Evolutionary conservation across 2,888 invertebrate species (phyloP).

Genomic region (Sesia bembeciformis): DNA sequence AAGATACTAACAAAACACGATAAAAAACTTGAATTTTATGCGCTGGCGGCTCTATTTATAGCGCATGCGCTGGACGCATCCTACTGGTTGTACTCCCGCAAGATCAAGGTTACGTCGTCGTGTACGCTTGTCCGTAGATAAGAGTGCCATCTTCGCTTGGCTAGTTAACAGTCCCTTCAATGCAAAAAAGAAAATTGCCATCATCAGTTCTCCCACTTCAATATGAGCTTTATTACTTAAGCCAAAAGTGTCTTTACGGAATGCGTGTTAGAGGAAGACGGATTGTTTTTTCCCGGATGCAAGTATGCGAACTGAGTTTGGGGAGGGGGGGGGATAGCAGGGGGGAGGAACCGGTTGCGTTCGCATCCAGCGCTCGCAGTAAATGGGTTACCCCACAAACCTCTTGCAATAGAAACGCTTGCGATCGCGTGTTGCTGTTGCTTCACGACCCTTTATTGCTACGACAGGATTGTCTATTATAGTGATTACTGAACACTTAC

Average conservation of each 20-base stretch:
- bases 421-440: neutral
- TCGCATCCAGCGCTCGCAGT: slow-evolving; percentile 38
- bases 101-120: slow-evolving; percentile 62
- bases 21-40: slow-evolving; percentile 58
- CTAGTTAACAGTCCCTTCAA: slow-evolving; percentile 30
- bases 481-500: neutral
- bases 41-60: slow-evolving; percentile 59
- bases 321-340: slow-evolving; percentile 15
- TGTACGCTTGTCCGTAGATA: slow-evolving; percentile 30
- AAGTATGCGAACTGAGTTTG: slow-evolving; percentile 38
- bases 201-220: slow-evolving; percentile 5
- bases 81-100: slow-evolving; percentile 58
- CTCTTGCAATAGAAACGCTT: slow-evolving; percentile 60
- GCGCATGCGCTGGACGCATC: slow-evolving; percentile 54
- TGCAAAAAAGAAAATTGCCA: slow-evolving; percentile 23
- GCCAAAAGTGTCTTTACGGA: slow-evolving; percentile 15
- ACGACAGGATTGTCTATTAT: neutral
- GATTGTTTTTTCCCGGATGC: slow-evolving; percentile 50
- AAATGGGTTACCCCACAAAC: slow-evolving; percentile 73
- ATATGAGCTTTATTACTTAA: slow-evolving; percentile 22
- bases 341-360: slow-evolving; percentile 47
- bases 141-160: slow-evolving; percentile 47
- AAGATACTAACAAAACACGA: slow-evolving; percentile 41
- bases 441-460: neutral
- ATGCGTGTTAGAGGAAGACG: slow-evolving; percentile 11